Base-by-base conservation (phyloP, 92 coral and sea anemone genomes). In the Porites divaricata region DNA sequence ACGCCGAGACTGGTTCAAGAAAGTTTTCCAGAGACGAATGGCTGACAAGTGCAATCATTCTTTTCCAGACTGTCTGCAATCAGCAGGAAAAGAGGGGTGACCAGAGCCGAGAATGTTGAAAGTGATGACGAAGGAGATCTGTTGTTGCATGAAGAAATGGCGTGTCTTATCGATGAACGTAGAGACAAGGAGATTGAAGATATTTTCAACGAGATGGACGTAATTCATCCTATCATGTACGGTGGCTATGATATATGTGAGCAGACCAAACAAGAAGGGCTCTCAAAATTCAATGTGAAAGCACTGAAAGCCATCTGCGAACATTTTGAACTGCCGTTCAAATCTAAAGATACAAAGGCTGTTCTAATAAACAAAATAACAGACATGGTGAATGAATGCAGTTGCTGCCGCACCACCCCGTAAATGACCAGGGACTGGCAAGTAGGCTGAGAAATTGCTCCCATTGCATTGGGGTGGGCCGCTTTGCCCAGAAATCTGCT, bases 201-300 rank as follows among this genome's bases (percentile, higher is more conserved):
- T 24, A 86, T 85, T 69, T 59, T 22, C n/a, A 68, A 72, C 8
- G 65, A 56, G 66, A 59, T 89, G 49, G 89, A 79, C 12, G 49
- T 85, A 14, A 51, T 58, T 25, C 89, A 89, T 52, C 89, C 92
- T 52, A 90, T 90, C 65, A 79, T 61, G 51, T 80, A 89, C n/a
- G 92, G 85, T 74, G 89, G 83, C n/a, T 74, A 89, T 80, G 89
- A 89, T 75, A 20, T 84, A 45, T 89, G 92, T 54, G 89, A 73
- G 70, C 80, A 75, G n/a, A 69, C 22, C 71, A 84, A 21, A 17
- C 72, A 24, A 1, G 67, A 70, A n/a, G 56, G 13, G 22, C 58
- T 81, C 26, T 48, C 58, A 15, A 2, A 8, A 70, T 72, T 75
- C n/a, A 75, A 72, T 23, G 80, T 73, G 8, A 1, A 51, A 2